Conservation (phyloP, 2,797 vertebrate species). For the Glossophaga mutica region DNA sequence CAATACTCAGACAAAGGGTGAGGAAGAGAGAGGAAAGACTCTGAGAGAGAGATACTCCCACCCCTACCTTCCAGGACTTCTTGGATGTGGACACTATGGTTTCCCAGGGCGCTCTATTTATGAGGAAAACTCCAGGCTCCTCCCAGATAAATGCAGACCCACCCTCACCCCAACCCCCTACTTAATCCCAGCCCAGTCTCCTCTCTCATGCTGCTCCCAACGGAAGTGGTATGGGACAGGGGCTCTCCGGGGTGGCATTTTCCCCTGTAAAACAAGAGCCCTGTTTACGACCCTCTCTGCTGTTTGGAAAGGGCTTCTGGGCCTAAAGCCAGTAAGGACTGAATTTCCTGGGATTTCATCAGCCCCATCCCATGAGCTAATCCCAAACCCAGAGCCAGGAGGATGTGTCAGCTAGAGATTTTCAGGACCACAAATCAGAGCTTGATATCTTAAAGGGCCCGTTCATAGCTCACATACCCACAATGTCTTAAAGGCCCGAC, state of each 20-base stretch:
- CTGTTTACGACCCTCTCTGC: constrained; percentile 58
- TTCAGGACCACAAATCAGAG: constrained; percentile 63
- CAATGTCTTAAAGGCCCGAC: neutral
- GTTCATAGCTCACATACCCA: neutral
- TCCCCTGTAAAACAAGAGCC: constrained; percentile 44
- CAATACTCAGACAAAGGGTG: neutral
- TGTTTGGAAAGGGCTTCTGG: constrained; percentile 65
- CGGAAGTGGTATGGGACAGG: neutral
- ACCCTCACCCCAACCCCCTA: neutral
- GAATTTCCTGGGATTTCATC: constrained; percentile 78
- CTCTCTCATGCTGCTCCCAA: neutral
- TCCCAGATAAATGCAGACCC: constrained; percentile 48
- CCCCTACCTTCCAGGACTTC: constrained; percentile 1
- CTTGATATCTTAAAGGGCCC: constrained; percentile 72
- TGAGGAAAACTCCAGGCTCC: constrained; percentile 46
- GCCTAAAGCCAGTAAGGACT: constrained; percentile 64
- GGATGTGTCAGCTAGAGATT: constrained; percentile 70
- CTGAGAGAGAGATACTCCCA: neutral
- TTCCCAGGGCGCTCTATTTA: constrained; percentile 34
- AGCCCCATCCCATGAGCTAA: constrained; percentile 76
- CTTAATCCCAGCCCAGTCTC: constrained; percentile 5
- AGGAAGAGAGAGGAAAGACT: neutral
- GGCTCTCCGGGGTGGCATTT: neutral
- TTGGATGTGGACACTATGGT: neutral
- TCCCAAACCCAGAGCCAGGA: constrained; percentile 70